Percentiles rank a stretch among this genome's conserved stretches.
phyloP scores from a whole-genome alignment of 2,113 vertebrate species.

The Pygoscelis adeliae region DNA sequence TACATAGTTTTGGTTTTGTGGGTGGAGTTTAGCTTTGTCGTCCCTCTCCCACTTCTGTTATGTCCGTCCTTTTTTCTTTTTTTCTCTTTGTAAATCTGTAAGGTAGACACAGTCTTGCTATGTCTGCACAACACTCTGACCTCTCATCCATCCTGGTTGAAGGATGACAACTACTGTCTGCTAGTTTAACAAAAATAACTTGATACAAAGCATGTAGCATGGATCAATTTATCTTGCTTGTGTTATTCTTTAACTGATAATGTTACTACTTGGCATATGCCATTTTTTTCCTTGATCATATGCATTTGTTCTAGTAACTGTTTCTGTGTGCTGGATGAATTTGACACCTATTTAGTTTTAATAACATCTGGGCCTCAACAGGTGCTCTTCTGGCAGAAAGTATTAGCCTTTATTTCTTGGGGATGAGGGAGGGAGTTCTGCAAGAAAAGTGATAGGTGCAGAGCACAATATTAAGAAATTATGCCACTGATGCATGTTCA shows the following conservation, averaged over 20 bases:
- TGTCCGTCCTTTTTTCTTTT: not conserved
- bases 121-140: not conserved
- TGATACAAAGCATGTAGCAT: slow-evolving; percentile 1
- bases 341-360: not conserved
- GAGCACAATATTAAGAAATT: not conserved
- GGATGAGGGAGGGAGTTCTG: fast-evolving
- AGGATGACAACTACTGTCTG: not conserved
- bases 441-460: not conserved
- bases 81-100: not conserved
- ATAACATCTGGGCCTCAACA: not conserved
- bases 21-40: not conserved
- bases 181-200: not conserved
- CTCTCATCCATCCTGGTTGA: not conserved
- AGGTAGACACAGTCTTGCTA: not conserved
- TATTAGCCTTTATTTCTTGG: not conserved
- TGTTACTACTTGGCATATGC: not conserved
- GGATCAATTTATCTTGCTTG: not conserved
- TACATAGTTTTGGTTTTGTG: not conserved
- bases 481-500: not conserved
- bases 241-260: not conserved
- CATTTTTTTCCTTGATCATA: not conserved
- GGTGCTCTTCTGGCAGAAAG: not conserved
- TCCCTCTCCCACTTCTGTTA: not conserved
- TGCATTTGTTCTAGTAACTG: not conserved
- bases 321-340: not conserved